phyloP scores from a whole-genome alignment of 2,797 vertebrate genomes.

The Podarcis lilfordi region DNA sequence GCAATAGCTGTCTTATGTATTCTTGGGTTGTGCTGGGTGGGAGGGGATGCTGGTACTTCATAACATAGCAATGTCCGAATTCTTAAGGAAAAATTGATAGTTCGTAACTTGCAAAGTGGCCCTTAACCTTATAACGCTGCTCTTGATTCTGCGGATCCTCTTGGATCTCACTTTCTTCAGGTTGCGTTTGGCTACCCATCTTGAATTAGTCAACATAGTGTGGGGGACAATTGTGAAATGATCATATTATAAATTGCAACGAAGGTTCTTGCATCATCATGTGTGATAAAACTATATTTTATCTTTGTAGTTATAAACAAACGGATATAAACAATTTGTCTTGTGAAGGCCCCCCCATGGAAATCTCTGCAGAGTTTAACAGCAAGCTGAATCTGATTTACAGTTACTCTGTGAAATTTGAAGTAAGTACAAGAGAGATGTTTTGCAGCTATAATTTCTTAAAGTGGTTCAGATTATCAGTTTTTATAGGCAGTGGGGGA shows the following conservation, averaged over 20 bases:
- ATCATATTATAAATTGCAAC: neutral
- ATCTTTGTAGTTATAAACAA: slow-evolving; percentile 83
- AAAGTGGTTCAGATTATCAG: neutral
- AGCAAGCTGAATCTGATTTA: slow-evolving; percentile 83
- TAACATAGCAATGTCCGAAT: neutral
- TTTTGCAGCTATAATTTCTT: neutral
- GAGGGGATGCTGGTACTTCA: neutral
- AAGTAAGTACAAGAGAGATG: slow-evolving; percentile 73
- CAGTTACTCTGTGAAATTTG: slow-evolving; percentile 88
- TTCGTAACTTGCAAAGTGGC: neutral
- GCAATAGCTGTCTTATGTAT: neutral
- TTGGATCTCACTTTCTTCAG: neutral
- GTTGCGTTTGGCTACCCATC: neutral
- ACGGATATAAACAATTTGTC: slow-evolving; percentile 70
- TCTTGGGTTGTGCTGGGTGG: neutral
- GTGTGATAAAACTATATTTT: neutral
- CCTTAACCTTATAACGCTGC: neutral
- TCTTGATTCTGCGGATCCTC: neutral
- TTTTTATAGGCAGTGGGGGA: neutral
- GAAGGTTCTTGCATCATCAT: neutral
- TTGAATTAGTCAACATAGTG: neutral
- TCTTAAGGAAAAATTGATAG: too few relatives aligned
- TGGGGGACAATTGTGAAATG: neutral
- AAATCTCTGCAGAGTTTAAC: slow-evolving; percentile 81
- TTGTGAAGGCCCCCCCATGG: slow-evolving; percentile 85